A percentile compares a stretch with the other conserved stretches of the same genome.
Evolutionary conservation across 2,113 vertebrate species (phyloP).

Genomic region (Festucalex cinctus): DNA sequence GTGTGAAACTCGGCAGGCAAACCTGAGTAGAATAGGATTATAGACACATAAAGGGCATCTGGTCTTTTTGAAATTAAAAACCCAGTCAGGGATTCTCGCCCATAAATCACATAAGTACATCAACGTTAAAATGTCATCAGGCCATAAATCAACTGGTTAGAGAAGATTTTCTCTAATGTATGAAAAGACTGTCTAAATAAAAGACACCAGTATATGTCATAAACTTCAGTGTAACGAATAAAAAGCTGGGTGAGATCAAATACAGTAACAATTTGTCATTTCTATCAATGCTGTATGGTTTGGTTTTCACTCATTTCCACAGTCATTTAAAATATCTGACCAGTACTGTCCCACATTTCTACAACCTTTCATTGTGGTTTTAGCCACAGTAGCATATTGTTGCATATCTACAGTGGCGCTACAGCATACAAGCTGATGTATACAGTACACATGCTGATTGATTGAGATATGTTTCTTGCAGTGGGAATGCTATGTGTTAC

Average conservation of each 20-base stretch:
- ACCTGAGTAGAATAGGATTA: neutral
- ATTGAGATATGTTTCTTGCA: neutral
- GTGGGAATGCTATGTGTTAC: neutral
- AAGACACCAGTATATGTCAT: neutral
- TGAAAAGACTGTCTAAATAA: neutral
- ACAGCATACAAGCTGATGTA: neutral
- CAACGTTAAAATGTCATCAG: slow-evolving; percentile 6
- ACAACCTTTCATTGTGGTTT: neutral
- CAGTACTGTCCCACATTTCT: neutral
- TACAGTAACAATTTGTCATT: neutral
- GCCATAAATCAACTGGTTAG: slow-evolving; percentile 1
- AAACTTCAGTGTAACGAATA: neutral
- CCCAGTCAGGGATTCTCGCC: neutral
- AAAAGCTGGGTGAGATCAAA: neutral
- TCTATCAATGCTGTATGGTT: neutral
- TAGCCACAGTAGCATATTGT: neutral
- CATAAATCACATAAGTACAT: slow-evolving; percentile 7
- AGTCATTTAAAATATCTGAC: neutral
- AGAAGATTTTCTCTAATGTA: neutral
- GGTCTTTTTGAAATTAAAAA: slow-evolving; percentile 11
- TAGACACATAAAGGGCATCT: slow-evolving; percentile 1
- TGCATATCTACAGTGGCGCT: neutral
- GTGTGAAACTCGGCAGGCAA: neutral
- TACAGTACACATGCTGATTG: neutral
- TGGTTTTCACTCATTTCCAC: neutral